Base-by-base conservation (phyloP, 2,113 vertebrate species). In the Otolemur garnettii region DNA sequence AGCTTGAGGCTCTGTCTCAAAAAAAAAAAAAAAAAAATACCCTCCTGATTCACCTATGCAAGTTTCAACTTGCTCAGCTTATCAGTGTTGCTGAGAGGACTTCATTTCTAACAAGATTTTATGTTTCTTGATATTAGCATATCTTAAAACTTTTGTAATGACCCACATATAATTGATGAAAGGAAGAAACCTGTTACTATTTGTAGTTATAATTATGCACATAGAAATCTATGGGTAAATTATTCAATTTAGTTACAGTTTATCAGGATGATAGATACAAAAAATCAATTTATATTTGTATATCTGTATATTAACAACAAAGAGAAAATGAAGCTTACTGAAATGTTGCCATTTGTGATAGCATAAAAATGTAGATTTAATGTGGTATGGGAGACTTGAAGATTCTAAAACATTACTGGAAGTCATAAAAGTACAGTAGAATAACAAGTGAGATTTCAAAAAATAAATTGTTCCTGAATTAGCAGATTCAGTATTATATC, bases 391-490 rank as follows among this genome's bases (percentile, higher is more conserved):
- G n/a, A 50, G 69, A 84, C 59, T 38, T 92, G 50, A 28, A 80
- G 22, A 53, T 71, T 83, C 17, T 64, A 35, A 84, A 64, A 35
- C 42, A 38, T 55, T 81, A 68, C 21, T 81, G 45, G 64, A 42
- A 75, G 59, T 60, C 59, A 60, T 60, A 19, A 22, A 60, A 60
- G 59, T 21, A 75, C 18, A 92, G 15, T 92, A 26, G n/a, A 84
- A 62, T 92, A 83, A 55, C 84, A 62, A 84, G 18, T 62, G 57
- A 83, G 17, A 62, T 82, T 84, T 71, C 71, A 57, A 83, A 69
- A 62, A 26, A 62, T 86, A 9, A 71, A 72, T 84, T 92, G 80
- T 15, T 91, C 35, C 80, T 71, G 53, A 71, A 59, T 91, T 91
- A 45, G 53, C 69, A 45, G 12, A 81, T 9, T 38, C 13, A 90